A percentile compares a stretch with the other conserved stretches of the same genome.
These are phyloP conservation scores for Cynocephalus volans DNA, from an alignment of 2,113 vertebrate genomes.

Conservation along the genomic window DNA sequence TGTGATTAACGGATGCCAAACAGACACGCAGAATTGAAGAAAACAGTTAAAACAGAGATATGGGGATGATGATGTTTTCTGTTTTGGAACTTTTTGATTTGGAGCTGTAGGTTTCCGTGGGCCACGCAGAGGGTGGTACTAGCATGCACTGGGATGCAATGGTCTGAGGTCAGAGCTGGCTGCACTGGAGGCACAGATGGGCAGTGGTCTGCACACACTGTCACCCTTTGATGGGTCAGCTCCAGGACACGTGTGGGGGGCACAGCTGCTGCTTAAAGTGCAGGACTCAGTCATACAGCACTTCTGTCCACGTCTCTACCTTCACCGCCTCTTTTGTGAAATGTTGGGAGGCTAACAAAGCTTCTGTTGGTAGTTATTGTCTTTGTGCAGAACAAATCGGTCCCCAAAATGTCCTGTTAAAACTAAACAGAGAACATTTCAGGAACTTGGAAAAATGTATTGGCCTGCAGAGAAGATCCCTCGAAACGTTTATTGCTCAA, in stretches of 20 bases:
- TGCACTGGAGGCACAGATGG: neutral
- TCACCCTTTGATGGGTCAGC: fast-evolving
- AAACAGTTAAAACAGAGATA: neutral
- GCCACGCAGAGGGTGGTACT: fast-evolving
- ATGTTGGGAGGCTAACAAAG: too few species aligned
- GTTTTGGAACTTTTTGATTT: neutral
- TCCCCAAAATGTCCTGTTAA: neutral
- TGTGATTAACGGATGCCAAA: neutral
- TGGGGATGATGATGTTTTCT: neutral
- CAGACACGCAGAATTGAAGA: neutral
- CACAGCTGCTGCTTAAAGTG: fast-evolving
- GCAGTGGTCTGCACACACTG: fast-evolving
- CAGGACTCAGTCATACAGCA: fast-evolving
- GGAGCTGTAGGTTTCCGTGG: too few species aligned
- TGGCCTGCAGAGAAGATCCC: neutral
- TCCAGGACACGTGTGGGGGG: neutral
- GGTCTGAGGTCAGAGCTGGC: neutral
- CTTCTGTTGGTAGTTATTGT: neutral
- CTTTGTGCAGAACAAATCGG: too few species aligned
- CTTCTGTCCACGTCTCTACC: too few species aligned
- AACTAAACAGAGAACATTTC: neutral
- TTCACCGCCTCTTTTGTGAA: fast-evolving
- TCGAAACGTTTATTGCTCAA: neutral
- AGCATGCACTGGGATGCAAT: fast-evolving
- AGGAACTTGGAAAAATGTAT: neutral